These are phyloP conservation scores for Acanthochromis polyacanthus DNA, from an alignment of 2,113 vertebrate genomes.

Conservation along the genomic window DNA sequence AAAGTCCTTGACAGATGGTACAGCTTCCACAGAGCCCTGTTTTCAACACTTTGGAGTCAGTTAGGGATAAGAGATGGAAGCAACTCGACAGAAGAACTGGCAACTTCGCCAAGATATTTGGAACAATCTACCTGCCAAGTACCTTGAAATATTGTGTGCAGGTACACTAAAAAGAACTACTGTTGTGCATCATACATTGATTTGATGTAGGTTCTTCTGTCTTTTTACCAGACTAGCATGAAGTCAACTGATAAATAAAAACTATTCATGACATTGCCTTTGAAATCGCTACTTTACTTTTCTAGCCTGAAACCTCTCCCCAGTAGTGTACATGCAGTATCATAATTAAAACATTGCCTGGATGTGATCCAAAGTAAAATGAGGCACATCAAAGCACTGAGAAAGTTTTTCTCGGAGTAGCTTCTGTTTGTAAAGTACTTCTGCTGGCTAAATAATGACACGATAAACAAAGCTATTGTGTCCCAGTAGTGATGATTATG, in stretches of 20 bases:
- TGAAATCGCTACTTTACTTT: neutral
- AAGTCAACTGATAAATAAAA: neutral
- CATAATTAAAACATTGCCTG: neutral
- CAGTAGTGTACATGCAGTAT: neutral
- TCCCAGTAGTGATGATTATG: constrained; percentile 34
- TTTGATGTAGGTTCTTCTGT: neutral
- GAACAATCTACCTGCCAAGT: no score
- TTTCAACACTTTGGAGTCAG: no score
- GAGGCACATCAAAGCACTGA: constrained; percentile 10
- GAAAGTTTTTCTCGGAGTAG: constrained; percentile 9
- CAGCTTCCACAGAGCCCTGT: no score
- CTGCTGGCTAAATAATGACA: constrained; percentile 21
- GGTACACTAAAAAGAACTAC: neutral
- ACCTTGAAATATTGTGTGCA: no score
- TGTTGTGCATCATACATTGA: neutral
- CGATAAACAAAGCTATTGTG: constrained; percentile 25
- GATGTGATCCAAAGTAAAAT: constrained; percentile 13
- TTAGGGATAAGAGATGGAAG: no score
- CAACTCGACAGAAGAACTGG: no score
- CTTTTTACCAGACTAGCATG: neutral
- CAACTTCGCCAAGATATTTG: no score
- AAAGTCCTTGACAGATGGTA: no score
- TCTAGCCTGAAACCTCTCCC: neutral
- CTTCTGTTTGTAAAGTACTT: constrained; percentile 10
- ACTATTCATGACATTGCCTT: neutral